phyloP scores from a whole-genome alignment of 2,888 invertebrate genomes.

The Syrista parreyssii region DNA sequence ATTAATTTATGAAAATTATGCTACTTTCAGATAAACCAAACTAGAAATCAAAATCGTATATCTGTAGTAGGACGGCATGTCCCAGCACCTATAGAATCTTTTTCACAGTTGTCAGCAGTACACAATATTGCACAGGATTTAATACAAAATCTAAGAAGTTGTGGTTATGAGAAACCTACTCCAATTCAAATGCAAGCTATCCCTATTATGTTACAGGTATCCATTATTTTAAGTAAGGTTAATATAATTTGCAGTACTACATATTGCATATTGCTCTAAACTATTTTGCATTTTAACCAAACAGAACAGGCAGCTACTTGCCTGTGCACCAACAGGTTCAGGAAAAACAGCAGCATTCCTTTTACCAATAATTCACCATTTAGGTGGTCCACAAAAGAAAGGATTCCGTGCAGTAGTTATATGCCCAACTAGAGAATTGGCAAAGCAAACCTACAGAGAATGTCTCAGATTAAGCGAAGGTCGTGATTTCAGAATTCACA shows the following conservation, averaged over 20 bases:
- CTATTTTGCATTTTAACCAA: constrained; percentile 24
- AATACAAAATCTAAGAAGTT: constrained; percentile 75
- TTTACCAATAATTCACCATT: constrained; percentile 84
- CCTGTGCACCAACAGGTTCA: constrained; percentile 97
- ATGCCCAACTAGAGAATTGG: constrained; percentile 93
- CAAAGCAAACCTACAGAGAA: constrained; percentile 89
- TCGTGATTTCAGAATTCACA: constrained; percentile 78
- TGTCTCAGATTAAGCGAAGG: constrained; percentile 81
- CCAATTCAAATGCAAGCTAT: constrained; percentile 94
- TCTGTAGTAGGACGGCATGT: constrained; percentile 82
- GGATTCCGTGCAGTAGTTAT: constrained; percentile 90
- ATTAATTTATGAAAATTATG: neutral
- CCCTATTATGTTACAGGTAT: constrained; percentile 85
- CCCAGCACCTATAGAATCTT: constrained; percentile 80
- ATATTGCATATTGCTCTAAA: neutral
- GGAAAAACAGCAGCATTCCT: constrained; percentile 97
- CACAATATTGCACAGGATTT: constrained; percentile 73
- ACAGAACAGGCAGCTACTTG: constrained; percentile 84
- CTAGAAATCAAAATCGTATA: constrained; percentile 82
- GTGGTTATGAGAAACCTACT: constrained; percentile 83
- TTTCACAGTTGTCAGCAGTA: constrained; percentile 72
- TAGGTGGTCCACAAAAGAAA: constrained; percentile 76
- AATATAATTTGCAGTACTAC: neutral
- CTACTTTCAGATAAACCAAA: constrained; percentile 74
- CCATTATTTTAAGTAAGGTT: constrained; percentile 23